Evolutionary conservation across 2,888 invertebrate genomes (phyloP).

Genomic region (Lasioglossum marginatum): DNA sequence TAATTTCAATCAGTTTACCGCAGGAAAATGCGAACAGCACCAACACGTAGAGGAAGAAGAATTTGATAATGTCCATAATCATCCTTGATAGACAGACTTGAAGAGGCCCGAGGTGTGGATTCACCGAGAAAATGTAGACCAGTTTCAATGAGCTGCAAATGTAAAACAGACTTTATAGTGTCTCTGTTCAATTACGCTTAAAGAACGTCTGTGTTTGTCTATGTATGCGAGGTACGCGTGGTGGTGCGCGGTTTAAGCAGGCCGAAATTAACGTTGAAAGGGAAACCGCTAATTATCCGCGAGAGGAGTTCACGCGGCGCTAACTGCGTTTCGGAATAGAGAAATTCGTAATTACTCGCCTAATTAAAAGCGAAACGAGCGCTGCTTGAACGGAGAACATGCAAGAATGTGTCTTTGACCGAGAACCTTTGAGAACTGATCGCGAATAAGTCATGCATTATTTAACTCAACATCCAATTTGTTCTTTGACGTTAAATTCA

Average conservation of each 20-base stretch:
- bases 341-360: background rate
- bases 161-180: slow-evolving; percentile 36
- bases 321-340: slow-evolving; percentile 1
- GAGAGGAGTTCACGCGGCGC: slow-evolving; percentile 11
- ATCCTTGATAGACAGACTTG: slow-evolving; percentile 97
- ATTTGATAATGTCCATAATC: slow-evolving; percentile 98
- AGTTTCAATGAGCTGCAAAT: slow-evolving; percentile 94
- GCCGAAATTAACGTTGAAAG: slow-evolving; percentile 30
- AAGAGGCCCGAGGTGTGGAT: slow-evolving; percentile 97
- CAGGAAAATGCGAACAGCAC: slow-evolving; percentile 98
- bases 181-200: slow-evolving; percentile 17
- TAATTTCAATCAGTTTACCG: slow-evolving; percentile 88
- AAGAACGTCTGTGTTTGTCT: background rate
- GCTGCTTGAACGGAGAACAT: background rate
- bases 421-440: background rate
- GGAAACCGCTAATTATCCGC: slow-evolving; percentile 20
- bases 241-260: background rate
- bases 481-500: background rate
- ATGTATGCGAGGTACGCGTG: background rate
- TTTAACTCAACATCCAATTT: background rate
- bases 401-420: background rate
- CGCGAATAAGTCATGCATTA: background rate
- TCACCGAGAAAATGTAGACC: slow-evolving; percentile 99
- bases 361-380: background rate
- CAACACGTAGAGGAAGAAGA: slow-evolving; percentile 96